These are phyloP conservation scores for Pitta sordida DNA, from an alignment of 2,113 vertebrate genomes.

Conservation along the genomic window DNA sequence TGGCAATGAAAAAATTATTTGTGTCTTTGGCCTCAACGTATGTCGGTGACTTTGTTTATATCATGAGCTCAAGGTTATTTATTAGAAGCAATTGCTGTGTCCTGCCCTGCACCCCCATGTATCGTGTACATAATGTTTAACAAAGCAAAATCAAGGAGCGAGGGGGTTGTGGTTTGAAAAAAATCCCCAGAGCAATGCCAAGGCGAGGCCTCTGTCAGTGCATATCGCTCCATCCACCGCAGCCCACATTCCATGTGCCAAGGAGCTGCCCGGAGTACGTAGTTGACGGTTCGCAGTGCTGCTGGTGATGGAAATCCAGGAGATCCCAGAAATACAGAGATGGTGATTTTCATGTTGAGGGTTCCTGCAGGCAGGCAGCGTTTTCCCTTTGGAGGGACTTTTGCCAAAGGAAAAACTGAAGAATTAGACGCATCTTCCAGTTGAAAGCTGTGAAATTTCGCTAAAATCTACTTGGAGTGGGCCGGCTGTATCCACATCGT, in stretches of 20 bases:
- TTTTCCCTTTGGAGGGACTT: neutral
- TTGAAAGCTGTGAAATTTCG: neutral
- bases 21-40: neutral
- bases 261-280: neutral
- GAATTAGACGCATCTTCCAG: neutral
- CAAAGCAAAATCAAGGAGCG: neutral
- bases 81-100: neutral
- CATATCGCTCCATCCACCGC: neutral
- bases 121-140: neutral
- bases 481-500: fast-evolving
- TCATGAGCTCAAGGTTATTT: neutral
- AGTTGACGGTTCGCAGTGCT: neutral
- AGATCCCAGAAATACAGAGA: fast-evolving
- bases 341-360: neutral
- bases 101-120: neutral
- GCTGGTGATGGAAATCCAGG: neutral
- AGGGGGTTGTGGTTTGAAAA: neutral
- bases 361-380: neutral
- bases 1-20: neutral
- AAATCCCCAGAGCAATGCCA: neutral
- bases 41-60: neutral
- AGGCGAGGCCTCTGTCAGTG: neutral
- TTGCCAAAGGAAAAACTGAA: neutral
- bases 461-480: neutral
- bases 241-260: fast-evolving